phyloP scores from a whole-genome alignment of 2,113 vertebrate species.

The Tupaia chinensis region DNA sequence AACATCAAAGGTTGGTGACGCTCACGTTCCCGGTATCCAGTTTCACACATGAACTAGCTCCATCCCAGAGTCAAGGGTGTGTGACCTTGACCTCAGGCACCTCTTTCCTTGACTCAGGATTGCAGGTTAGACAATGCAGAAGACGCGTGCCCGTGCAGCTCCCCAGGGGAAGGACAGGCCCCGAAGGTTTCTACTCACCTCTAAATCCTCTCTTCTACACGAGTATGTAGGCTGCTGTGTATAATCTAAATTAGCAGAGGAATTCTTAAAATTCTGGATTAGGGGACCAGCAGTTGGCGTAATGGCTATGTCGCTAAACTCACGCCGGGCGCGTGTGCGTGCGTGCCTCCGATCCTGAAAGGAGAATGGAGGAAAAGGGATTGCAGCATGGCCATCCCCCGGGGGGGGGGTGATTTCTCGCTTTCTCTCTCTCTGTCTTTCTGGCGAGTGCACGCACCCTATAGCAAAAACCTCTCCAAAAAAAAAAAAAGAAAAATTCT shows the following conservation, averaged over 20 bases:
- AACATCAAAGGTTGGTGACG: neutral
- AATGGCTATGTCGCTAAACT: no score
- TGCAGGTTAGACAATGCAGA: neutral
- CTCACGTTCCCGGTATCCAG: neutral
- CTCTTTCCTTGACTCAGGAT: neutral
- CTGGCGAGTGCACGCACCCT: no score
- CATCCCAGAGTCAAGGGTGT: neutral
- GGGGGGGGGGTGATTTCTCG: no score
- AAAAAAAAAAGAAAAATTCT: neutral
- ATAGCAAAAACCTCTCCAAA: no score
- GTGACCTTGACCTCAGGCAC: neutral
- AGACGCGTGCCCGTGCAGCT: rapidly evolving
- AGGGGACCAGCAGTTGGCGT: neutral
- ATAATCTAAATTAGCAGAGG: neutral
- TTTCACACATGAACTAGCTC: neutral
- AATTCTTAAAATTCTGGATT: neutral
- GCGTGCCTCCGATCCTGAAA: no score
- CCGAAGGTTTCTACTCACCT: rapidly evolving
- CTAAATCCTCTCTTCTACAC: neutral
- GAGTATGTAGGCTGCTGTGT: neutral
- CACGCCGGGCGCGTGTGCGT: no score
- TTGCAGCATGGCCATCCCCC: no score
- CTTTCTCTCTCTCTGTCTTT: no score
- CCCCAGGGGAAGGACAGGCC: neutral
- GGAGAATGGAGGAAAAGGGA: no score